These are phyloP conservation scores for Notocelia uddmanniana DNA, from an alignment of 2,888 invertebrate species.

Conservation along the genomic window DNA sequence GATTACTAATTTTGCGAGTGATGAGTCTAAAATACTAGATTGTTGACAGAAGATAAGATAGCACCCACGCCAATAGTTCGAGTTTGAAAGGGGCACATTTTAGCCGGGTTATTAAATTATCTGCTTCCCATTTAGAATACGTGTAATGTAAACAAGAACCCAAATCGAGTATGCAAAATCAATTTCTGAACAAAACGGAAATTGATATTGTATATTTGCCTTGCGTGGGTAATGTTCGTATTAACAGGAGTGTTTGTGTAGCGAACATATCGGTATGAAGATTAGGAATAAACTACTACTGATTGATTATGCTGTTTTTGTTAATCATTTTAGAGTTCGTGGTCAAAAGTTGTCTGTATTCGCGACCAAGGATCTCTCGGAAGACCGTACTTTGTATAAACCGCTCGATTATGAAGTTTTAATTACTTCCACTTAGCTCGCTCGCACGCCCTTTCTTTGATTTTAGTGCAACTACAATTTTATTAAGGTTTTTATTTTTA, in stretches of 20 bases:
- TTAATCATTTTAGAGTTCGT: not conserved
- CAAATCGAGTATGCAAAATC: not conserved
- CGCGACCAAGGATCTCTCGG: too few species aligned
- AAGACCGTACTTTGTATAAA: too few species aligned
- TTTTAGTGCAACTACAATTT: too few species aligned
- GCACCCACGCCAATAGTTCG: not conserved
- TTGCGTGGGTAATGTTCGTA: not conserved
- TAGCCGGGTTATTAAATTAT: not conserved
- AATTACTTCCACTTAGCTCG: too few species aligned
- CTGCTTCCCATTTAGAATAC: not conserved
- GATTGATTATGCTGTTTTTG: not conserved
- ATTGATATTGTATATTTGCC: not conserved
- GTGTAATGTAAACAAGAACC: not conserved
- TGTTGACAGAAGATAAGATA: not conserved
- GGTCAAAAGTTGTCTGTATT: not conserved
- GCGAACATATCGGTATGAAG: not conserved
- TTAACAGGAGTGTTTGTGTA: not conserved
- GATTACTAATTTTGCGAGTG: not conserved
- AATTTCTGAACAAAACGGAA: not conserved
- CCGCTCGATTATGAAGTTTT: too few species aligned
- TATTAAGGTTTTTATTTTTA: too few species aligned
- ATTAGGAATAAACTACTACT: not conserved
- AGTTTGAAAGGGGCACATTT: not conserved
- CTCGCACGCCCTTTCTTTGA: too few species aligned
- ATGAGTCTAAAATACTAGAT: not conserved